A percentile compares a stretch with the other conserved stretches of the same genome.
Conservation (phyloP, 2,797 vertebrate genomes). For the Gymnothorax javanicus region DNA sequence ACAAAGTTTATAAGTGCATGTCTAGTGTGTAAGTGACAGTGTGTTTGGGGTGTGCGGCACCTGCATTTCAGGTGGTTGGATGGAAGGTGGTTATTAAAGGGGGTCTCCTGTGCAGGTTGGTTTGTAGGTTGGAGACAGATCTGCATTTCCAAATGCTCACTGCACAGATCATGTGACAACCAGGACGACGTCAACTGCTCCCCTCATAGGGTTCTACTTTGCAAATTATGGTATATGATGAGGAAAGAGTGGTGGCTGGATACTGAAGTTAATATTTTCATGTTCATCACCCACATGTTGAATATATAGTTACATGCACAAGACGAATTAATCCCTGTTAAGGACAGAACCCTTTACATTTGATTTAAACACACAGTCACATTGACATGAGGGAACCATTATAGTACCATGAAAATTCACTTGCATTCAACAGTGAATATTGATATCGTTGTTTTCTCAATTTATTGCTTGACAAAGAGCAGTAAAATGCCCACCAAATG, state of each 20-base stretch:
- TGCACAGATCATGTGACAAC: slow-evolving; percentile 6
- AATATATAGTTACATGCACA: not conserved
- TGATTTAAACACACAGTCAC: not conserved
- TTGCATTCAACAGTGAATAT: not conserved
- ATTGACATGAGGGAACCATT: not conserved
- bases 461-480: not conserved
- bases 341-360: not conserved
- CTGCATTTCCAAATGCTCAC: not conserved
- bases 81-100: not conserved
- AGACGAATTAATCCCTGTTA: not conserved
- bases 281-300: not conserved
- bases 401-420: not conserved
- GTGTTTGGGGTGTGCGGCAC: slow-evolving; percentile 1
- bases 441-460: not conserved
- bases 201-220: slow-evolving; percentile 1
- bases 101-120: not conserved
- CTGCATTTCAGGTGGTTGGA: not conserved
- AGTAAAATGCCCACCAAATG: not conserved
- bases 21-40: not conserved
- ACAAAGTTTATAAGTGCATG: not conserved
- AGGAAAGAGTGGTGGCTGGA: not conserved
- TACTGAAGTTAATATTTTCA: not conserved
- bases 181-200: not conserved
- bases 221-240: not conserved
- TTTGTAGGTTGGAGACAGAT: not conserved